Evolutionary conservation across 2,113 vertebrate species (phyloP).

Genomic region (Nettapus auritus): DNA sequence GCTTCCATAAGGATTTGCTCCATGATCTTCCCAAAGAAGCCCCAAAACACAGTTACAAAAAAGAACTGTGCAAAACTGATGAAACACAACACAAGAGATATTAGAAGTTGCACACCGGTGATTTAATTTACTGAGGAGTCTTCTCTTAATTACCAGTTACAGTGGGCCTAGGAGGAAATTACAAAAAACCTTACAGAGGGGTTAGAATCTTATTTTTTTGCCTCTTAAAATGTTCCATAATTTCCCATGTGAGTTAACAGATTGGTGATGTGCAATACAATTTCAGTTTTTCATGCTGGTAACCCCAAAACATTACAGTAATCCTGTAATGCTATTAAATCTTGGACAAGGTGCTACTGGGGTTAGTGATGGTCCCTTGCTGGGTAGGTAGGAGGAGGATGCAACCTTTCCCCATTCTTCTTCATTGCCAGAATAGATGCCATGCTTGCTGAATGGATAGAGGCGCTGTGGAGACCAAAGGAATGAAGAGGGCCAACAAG

Average conservation of each 20-base stretch:
- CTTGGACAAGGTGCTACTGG: background rate
- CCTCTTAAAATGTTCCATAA: background rate
- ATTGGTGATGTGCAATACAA: background rate
- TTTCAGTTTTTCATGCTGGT: background rate
- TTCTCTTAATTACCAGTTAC: background rate
- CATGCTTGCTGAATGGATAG: background rate
- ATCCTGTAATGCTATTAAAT: background rate
- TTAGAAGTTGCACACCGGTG: background rate
- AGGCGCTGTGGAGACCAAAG: fast-evolving
- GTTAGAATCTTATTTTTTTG: background rate
- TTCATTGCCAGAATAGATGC: background rate
- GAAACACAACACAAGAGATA: background rate
- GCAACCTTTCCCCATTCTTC: background rate
- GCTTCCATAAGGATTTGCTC: too few relatives aligned
- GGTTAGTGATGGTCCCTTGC: background rate
- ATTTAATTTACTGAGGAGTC: background rate
- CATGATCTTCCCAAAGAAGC: background rate
- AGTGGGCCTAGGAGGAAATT: background rate
- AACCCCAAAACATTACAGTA: background rate
- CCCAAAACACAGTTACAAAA: background rate
- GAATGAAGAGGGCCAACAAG: background rate
- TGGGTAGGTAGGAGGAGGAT: background rate
- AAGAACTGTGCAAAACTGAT: background rate
- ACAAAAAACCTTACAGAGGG: background rate
- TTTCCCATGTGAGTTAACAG: background rate